Conservation (phyloP, 2,888 invertebrate species). For the Vannuccia rotundouncinata region DNA sequence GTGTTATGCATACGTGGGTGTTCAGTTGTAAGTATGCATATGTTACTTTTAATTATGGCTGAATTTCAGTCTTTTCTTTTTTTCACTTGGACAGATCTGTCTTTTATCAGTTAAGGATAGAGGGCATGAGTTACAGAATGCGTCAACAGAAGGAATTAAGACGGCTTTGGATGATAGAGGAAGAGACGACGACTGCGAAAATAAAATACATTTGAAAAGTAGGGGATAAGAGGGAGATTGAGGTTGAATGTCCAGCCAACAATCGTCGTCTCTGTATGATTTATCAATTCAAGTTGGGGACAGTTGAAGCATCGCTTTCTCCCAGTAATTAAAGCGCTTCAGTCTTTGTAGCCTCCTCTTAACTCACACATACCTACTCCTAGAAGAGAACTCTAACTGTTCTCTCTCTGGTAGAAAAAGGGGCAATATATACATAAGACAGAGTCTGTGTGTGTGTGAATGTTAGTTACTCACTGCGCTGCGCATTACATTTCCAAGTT, state of each 20-base stretch:
- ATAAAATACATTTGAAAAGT: background rate
- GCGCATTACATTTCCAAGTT: background rate
- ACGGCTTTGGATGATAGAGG: background rate
- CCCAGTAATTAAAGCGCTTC: conserved; percentile 15
- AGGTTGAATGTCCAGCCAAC: background rate
- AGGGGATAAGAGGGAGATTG: background rate
- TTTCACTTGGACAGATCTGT: background rate
- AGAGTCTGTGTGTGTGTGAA: background rate
- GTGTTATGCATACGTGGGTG: too few relatives aligned
- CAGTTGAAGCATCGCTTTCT: background rate
- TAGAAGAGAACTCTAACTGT: background rate
- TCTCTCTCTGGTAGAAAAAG: background rate
- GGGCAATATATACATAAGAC: too few relatives aligned
- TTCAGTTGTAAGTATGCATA: too few relatives aligned
- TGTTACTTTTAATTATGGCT: background rate
- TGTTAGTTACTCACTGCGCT: background rate
- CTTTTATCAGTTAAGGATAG: background rate
- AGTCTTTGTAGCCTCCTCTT: background rate
- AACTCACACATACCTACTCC: background rate
- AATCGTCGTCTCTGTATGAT: conserved; percentile 12
- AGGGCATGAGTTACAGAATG: background rate
- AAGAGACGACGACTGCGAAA: background rate
- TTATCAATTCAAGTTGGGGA: conserved; percentile 9
- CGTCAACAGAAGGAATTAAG: background rate
- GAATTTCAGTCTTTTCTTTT: background rate